These are phyloP conservation scores for Fissipunctia ypsillon DNA, from an alignment of 2,888 invertebrate genomes.

Conservation along the genomic window DNA sequence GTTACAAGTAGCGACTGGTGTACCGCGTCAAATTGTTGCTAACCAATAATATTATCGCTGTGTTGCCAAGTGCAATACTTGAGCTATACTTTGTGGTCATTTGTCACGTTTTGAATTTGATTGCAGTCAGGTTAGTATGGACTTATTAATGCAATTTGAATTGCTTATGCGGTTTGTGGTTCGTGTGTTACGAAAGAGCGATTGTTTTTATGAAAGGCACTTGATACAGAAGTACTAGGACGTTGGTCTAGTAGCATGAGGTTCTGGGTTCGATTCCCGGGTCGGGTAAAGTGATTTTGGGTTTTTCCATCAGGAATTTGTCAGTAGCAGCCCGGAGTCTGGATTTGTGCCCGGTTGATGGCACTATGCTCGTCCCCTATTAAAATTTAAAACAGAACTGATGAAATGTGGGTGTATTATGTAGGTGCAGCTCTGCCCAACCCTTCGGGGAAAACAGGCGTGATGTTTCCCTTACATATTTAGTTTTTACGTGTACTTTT, in stretches of 20 bases:
- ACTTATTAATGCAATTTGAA: conserved; percentile 3
- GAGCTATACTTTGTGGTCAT: neutral
- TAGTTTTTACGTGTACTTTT: too few species aligned
- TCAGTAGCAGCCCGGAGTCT: neutral
- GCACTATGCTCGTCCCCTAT: too few species aligned
- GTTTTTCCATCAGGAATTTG: neutral
- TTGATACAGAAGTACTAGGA: neutral
- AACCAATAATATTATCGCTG: conserved; percentile 37
- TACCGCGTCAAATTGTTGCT: conserved; percentile 8
- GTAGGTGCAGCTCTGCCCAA: too few species aligned
- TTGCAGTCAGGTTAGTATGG: conserved; percentile 1
- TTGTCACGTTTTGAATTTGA: conserved; percentile 42
- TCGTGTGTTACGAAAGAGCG: neutral
- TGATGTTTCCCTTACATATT: too few species aligned
- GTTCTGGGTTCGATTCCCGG: neutral
- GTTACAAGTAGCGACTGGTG: conserved; percentile 5
- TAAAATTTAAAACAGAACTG: too few species aligned
- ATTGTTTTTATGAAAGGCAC: neutral
- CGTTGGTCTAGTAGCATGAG: neutral
- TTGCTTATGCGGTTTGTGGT: neutral
- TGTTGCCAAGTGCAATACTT: conserved; percentile 41
- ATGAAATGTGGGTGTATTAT: too few species aligned
- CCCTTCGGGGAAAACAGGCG: too few species aligned
- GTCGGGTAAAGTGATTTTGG: neutral
- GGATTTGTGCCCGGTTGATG: too few species aligned